Percentiles rank a stretch among this genome's conserved stretches.
These are phyloP conservation scores for Drosophila kohkoa DNA, from an alignment of 1,140 invertebrate species.

Conservation along the genomic window DNA sequence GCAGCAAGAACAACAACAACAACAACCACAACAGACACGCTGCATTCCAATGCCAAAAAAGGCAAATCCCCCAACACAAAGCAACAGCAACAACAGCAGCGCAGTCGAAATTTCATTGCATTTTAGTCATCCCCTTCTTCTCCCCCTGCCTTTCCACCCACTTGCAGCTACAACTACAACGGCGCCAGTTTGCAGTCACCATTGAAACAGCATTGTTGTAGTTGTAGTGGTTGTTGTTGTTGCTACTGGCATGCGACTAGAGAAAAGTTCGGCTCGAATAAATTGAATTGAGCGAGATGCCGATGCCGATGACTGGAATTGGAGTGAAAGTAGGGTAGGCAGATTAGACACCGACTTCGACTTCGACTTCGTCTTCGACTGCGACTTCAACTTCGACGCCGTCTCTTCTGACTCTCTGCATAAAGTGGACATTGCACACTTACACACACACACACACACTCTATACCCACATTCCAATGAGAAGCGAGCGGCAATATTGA, in stretches of 20 bases:
- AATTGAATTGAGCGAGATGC: conserved; percentile 80
- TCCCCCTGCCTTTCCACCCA: neutral
- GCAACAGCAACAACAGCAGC: conserved; percentile 44
- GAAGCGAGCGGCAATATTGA: conserved; percentile 16
- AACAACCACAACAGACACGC: conserved; percentile 58
- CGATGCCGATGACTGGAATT: conserved; percentile 72
- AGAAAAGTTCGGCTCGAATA: conserved; percentile 73
- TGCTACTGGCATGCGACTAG: conserved; percentile 54
- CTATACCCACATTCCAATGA: conserved; percentile 36
- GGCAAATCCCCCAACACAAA: conserved; percentile 68
- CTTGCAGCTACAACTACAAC: conserved; percentile 33
- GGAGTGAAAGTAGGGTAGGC: conserved; percentile 82
- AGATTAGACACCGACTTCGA: conserved; percentile 65
- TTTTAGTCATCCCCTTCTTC: conserved; percentile 40
- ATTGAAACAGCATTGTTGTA: conserved; percentile 30
- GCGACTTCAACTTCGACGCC: conserved; percentile 18
- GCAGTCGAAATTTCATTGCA: conserved; percentile 76
- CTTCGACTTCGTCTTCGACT: conserved; percentile 54
- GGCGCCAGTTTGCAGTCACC: conserved; percentile 47
- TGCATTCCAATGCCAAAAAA: conserved; percentile 79
- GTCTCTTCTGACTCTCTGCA: conserved; percentile 18
- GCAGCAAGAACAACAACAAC: conserved; percentile 28
- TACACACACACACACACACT: conserved; percentile 29
- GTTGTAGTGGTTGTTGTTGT: conserved; percentile 11
- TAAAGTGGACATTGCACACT: conserved; percentile 15